Base-by-base conservation (phyloP, 2,888 invertebrate species). In the Nysson spinosus region DNA sequence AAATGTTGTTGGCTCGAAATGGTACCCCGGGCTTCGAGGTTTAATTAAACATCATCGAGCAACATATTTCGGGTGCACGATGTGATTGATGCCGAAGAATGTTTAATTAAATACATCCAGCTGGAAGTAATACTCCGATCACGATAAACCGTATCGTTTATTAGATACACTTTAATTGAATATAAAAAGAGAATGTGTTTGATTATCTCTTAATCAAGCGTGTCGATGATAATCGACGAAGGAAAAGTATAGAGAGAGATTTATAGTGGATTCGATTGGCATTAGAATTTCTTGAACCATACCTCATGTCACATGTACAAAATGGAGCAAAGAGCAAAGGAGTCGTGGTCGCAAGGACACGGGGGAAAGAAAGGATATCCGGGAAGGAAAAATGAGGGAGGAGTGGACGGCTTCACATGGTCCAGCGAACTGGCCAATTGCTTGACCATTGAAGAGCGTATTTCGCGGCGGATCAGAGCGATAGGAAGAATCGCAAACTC, bases 371-470 rank as follows among this genome's bases (percentile, higher is more conserved):
- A 62, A 46, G 51, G 62, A 66, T 55, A 39, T 26, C 54, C 24
- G 32, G 52, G 43, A 56, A 51, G 68, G 51, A 52, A 68, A n/a
- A 72, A 66, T 65, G 63, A 72, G 63, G 58, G 62, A 62, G 56
- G 67, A 65, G 71, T 73, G 74, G 75, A 78, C 75, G 70, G 69
- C 78, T 80, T 81, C 80, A 75, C 66, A 77, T 82, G 84, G 82
- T 78, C 69, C 74, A 62, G 81, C 80, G 83, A 84, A 82, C 83
- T 84, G 84, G 85, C 84, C 83, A 85, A 84, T 84, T 82, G 84
- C 80, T 79, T 72, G 80, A 81, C 82, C 84, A 83, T 79, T 79
- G 78, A 81, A 78, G 80, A 75, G 67, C 72, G 77, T 77, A 74
- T 75, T 77, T 78, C 80, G 75, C 78, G 75, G 72, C 69, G 81